Percentiles rank a stretch among this genome's conserved stretches.
phyloP scores from a whole-genome alignment of 2,888 invertebrate species.

The Andrena fulva region DNA sequence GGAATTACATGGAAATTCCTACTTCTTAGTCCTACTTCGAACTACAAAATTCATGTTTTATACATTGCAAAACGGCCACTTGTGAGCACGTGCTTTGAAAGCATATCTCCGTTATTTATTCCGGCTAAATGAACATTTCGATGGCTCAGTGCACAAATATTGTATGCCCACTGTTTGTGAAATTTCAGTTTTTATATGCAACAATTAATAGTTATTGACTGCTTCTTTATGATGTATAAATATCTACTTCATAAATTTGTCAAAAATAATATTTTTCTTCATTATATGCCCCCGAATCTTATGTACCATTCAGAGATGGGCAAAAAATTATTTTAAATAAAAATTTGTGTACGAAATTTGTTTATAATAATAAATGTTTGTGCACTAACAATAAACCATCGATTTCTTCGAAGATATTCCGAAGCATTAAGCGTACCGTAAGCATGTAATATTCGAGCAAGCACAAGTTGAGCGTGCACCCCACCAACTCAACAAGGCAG shows the following conservation, averaged over 20 bases:
- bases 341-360: too few relatives aligned
- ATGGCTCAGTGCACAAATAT: too few relatives aligned
- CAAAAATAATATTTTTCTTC: not conserved
- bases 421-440: slow-evolving; percentile 68
- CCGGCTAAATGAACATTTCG: not conserved
- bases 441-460: slow-evolving; percentile 78
- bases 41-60: not conserved
- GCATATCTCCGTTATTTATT: not conserved
- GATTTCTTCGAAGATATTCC: not conserved
- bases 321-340: too few relatives aligned
- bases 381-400: too few relatives aligned
- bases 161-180: too few relatives aligned
- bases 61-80: not conserved
- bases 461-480: slow-evolving; percentile 79
- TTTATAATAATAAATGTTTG: too few relatives aligned
- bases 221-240: not conserved
- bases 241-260: not conserved
- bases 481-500: slow-evolving; percentile 78
- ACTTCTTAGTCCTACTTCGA: not conserved
- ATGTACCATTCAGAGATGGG: too few relatives aligned
- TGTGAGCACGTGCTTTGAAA: too few relatives aligned
- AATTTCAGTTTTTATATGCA: too few relatives aligned
- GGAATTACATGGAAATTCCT: not conserved
- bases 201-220: too few relatives aligned
- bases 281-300: too few relatives aligned